Evolutionary conservation across 1,140 invertebrate species (phyloP), one percentile per base, ranked within the genome.

Genomic region (Musca vetustissima): DNA sequence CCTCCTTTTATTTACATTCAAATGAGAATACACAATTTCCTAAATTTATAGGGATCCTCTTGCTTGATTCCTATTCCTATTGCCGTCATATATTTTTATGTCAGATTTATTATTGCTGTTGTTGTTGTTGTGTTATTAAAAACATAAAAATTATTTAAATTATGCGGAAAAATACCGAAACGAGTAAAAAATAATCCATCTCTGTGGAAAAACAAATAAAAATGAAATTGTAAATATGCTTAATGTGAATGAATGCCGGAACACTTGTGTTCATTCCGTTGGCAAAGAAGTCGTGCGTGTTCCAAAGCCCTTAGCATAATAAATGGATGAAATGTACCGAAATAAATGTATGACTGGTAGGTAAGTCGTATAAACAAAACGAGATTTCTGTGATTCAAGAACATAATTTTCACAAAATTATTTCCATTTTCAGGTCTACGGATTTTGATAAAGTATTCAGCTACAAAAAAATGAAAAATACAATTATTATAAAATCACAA

Each of bases 41-140:
- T n/a, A 32, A 32, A 8, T 59, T 28, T 32, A 59, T 32, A 36
- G 24, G 3, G 9, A 36, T 61, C 36, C 14, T 36, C 28, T 32
- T 19, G 36, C 17, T 36, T 43, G 2, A n/a, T n/a, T n/a, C n/a
- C 19, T 7, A 36, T 61, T 19, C 36, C 6, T 9, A 36, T 61
- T 28, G 36, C 11, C 36, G 11, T 43, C 4, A n/a, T 57, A 28
- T 4, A 59, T 28, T 32, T 57, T 57, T 24, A 61, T 61, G 13
- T 61, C 17, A 61, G 57, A 61, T 61, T 61, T 43, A 61, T 61
- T 61, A 61, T 61, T 61, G 57, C 43, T 36, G 36, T 61, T 61
- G n/a, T 61, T 61, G 57, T 61, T 36, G 36, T 61, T 61, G n/a
- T 61, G 36, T 61, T 61, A 61, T 61, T n/a, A 13, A 15, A 11